Evolutionary conservation across 2,113 vertebrate species (phyloP).

Genomic region (Crotophaga sulcirostris): DNA sequence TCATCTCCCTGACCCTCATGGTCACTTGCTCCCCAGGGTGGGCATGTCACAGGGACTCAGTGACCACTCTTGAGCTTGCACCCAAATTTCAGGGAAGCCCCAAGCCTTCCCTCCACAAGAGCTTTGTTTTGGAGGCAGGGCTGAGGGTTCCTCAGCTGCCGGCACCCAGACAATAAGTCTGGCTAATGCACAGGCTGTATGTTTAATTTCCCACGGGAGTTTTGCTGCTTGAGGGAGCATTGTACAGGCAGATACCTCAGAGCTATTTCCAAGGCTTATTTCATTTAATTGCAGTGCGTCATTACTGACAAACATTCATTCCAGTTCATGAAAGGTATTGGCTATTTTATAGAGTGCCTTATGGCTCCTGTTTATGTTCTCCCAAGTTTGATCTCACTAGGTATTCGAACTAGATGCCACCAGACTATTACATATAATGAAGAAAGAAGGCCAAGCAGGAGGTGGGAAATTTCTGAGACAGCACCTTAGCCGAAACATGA

Average conservation of each 20-base stretch:
- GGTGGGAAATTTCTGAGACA: background rate
- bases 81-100: background rate
- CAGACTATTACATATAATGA: background rate
- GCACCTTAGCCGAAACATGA: background rate
- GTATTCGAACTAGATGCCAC: background rate
- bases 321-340: background rate
- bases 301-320: background rate
- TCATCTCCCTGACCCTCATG: fast-evolving
- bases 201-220: slow-evolving; percentile 9
- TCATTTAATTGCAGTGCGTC: slow-evolving; percentile 6
- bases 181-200: background rate
- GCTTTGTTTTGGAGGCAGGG: background rate
- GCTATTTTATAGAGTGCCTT: background rate
- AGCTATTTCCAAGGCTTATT: slow-evolving; percentile 25
- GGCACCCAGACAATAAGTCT: background rate
- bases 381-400: background rate
- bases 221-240: background rate
- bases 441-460: background rate
- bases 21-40: background rate
- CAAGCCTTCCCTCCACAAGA: background rate
- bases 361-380: background rate
- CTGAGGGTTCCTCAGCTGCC: background rate
- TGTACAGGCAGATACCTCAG: background rate
- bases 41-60: background rate
- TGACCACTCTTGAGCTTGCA: background rate